Base-by-base conservation (phyloP, 37 sponge, comb jelly and placozoan genomes). In the Crambe crambe region DNA sequence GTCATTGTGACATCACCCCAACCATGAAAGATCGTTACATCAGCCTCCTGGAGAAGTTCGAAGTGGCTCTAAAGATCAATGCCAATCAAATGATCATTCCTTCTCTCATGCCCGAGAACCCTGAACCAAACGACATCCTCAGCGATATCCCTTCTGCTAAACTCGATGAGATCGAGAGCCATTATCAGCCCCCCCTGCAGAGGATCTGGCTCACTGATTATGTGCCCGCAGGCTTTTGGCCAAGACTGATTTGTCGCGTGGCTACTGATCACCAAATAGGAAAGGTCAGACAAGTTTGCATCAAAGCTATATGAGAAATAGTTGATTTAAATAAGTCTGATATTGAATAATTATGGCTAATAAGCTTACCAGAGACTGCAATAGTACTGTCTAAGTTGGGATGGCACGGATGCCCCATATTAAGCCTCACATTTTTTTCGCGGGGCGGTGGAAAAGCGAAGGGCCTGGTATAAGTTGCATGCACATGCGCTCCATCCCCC, bases 191-290 rank as follows among this genome's bases (percentile, higher is more conserved):
- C 47, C 75, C 80, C 0, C 58, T 89, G 23, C 39, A 84, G 12
- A 57, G 93, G 15, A 76, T 89, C 77, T 95, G 96, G 92, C 64
- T 92, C 26, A 57, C 85, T 25, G 60, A 79, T 30, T 89, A 80
- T 77, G 77, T 95, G 25, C 92, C 93, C 5, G 73, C 82, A 17
- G 97, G 97, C 29, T 96, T 92, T 59, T 96, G 97, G 97, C 97
- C 97, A 1, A 61, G 97, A 0, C 86, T 96, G 22, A 82, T 96
- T 35, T 96, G 92, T 66, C 69, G 97, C 15, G 42, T 96, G 0
- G 78, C 84, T 15, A 84, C 64, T 12, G 94, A 96, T 74, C 73
- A 83, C 2, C 80, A 77, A 17, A 85, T 95, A 3, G 69, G 69
- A 17, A 62, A 74, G 59, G 72, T 77, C 8, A 41, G 77, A n/a